Evolutionary conservation across 2,888 invertebrate species (phyloP).

Genomic region (Neelides folsomi): DNA sequence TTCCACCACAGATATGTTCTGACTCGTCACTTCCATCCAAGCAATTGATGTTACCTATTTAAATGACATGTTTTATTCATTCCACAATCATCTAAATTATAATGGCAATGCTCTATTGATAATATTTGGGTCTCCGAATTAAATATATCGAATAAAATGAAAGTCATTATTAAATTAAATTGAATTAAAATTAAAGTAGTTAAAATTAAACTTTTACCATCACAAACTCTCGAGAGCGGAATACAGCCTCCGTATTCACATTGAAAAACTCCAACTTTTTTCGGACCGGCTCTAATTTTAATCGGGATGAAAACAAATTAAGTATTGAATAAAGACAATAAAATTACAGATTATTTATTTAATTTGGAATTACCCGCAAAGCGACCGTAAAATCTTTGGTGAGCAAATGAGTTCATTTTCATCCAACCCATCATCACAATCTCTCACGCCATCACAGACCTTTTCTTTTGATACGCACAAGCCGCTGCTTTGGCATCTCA

Average conservation of each 20-base stretch:
- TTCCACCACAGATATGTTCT: conserved; percentile 17
- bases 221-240: conserved; percentile 33
- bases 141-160: too few relatives aligned
- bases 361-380: conserved; percentile 22
- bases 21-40: conserved; percentile 16
- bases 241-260: conserved; percentile 38
- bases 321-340: not conserved
- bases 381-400: conserved; percentile 25
- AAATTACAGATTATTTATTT: not conserved
- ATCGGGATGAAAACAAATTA: not conserved
- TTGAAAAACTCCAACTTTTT: conserved; percentile 33
- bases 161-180: too few relatives aligned
- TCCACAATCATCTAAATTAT: too few relatives aligned
- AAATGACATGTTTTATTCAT: too few relatives aligned
- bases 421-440: conserved; percentile 28
- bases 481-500: conserved; percentile 28
- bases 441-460: conserved; percentile 19
- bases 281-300: conserved; percentile 14
- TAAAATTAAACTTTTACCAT: too few relatives aligned
- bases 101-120: too few relatives aligned
- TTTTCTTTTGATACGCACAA: conserved; percentile 20
- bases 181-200: conserved; percentile 2
- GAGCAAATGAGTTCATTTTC: conserved; percentile 28
- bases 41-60: not conserved
- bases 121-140: too few relatives aligned